These are phyloP conservation scores for Gymnobelideus leadbeateri DNA, from an alignment of 2,113 vertebrate species.

Conservation along the genomic window DNA sequence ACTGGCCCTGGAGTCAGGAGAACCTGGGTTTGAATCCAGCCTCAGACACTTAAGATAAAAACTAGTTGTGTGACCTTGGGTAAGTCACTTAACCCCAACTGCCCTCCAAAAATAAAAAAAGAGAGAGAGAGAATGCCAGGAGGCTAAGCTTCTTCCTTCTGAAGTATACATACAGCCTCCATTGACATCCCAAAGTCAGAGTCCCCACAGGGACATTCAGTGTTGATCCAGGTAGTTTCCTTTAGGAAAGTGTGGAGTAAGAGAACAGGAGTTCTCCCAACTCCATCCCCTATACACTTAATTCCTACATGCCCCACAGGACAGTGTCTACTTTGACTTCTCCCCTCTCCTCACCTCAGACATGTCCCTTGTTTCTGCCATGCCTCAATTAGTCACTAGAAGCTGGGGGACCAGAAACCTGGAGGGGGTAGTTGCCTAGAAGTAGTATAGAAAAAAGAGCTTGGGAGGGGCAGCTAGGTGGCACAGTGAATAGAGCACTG, in stretches of 20 bases:
- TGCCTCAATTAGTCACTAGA: not conserved
- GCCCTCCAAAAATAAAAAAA: too few relatives aligned
- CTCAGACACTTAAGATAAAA: too few relatives aligned
- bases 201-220: not conserved
- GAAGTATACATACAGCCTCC: not conserved
- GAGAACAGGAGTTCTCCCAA: not conserved
- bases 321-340: not conserved
- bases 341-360: not conserved
- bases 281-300: not conserved
- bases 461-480: not conserved
- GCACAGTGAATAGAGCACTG: too few relatives aligned
- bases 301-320: not conserved
- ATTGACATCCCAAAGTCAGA: not conserved
- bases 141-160: not conserved
- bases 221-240: not conserved
- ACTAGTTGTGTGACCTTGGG: too few relatives aligned
- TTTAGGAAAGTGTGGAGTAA: not conserved
- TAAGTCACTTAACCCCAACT: too few relatives aligned
- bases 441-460: not conserved
- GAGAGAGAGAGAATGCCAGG: too few relatives aligned
- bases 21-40: too few relatives aligned
- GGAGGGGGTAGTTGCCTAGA: not conserved
- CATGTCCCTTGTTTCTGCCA: not conserved
- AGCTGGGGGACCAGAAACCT: not conserved
- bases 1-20: too few relatives aligned